Evolutionary conservation across 2,113 vertebrate species (phyloP).

Genomic region (Aegithalos caudatus): DNA sequence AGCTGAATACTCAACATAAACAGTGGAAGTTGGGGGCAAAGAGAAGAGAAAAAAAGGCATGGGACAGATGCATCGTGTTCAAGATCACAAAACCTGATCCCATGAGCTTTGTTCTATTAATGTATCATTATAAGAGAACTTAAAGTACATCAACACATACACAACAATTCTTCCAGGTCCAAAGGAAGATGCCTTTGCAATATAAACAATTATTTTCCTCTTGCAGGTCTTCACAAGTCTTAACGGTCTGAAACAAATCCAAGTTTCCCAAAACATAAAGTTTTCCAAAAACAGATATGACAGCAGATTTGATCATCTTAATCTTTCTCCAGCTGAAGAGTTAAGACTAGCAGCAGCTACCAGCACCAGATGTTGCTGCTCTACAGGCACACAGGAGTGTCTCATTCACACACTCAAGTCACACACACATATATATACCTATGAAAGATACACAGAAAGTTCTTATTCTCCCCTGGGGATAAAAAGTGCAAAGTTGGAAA

Average conservation of each 20-base stretch:
- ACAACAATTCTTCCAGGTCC: background rate
- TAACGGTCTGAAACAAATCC: background rate
- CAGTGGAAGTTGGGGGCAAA: background rate
- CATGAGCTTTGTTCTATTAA: background rate
- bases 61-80: too few species aligned
- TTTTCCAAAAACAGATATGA: background rate
- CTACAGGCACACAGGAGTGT: background rate
- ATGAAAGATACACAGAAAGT: background rate
- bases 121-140: background rate
- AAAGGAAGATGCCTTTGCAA: background rate
- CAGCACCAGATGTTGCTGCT: background rate
- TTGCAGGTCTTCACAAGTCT: background rate
- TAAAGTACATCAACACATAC: background rate
- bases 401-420: background rate
- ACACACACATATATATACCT: fast-evolving
- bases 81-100: background rate
- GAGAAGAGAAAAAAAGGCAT: background rate
- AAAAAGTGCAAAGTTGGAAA: background rate
- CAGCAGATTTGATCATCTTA: background rate
- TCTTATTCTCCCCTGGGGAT: background rate
- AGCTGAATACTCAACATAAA: background rate
- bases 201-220: background rate
- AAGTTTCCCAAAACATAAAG: background rate
- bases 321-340: background rate
- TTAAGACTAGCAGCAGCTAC: background rate